Percentiles rank a stretch among this genome's conserved stretches.
Evolutionary conservation across 2,888 invertebrate genomes (phyloP).

Genomic region (Agonum fuliginosum): DNA sequence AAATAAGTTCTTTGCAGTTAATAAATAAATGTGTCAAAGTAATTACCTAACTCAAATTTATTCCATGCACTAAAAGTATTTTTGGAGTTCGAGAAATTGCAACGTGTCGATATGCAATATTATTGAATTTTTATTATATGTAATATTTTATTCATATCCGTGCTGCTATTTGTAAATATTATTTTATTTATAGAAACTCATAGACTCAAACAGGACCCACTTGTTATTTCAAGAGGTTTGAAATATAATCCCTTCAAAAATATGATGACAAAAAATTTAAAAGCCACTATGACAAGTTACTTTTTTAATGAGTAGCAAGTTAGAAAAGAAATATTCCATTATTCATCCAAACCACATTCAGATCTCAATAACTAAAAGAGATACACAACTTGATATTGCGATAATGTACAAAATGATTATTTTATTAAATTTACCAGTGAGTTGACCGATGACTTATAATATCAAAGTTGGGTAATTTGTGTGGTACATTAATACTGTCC

Average conservation of each 20-base stretch:
- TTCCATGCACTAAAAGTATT: conserved; percentile 1
- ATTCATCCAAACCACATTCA: too few species aligned
- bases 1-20: conserved; percentile 35
- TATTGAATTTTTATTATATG: conserved; percentile 11
- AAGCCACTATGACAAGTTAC: too few species aligned
- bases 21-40: conserved; percentile 16
- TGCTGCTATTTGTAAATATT: neutral
- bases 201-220: neutral
- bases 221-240: neutral
- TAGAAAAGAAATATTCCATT: too few species aligned
- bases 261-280: neutral
- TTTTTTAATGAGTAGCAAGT: too few species aligned
- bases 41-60: conserved; percentile 2
- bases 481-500: too few species aligned
- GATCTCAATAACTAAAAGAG: too few species aligned
- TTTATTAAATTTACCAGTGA: too few species aligned
- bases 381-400: too few species aligned
- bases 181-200: neutral
- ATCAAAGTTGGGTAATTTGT: too few species aligned
- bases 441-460: too few species aligned
- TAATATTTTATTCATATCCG: neutral
- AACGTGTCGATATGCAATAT: neutral
- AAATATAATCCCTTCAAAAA: neutral
- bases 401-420: too few species aligned
- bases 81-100: neutral